Evolutionary conservation across 2,888 invertebrate species (phyloP).

Genomic region (Syrphus vitripennis): DNA sequence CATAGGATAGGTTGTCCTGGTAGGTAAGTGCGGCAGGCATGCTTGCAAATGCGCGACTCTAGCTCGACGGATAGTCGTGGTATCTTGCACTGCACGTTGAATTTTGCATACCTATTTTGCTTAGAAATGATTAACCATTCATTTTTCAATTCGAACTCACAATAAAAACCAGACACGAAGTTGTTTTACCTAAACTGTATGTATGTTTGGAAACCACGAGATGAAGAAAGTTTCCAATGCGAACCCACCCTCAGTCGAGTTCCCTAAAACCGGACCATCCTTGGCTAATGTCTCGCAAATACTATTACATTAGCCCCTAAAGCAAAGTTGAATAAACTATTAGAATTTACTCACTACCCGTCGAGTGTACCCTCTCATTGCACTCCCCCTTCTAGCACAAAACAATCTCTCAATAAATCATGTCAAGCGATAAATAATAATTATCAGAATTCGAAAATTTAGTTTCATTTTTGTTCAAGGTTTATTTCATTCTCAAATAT

Average conservation of each 20-base stretch:
- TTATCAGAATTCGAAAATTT: not conserved
- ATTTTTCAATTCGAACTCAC: too few relatives aligned
- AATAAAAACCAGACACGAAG: not conserved
- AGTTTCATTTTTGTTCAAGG: not conserved
- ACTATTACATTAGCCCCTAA: not conserved
- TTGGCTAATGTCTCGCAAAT: not conserved
- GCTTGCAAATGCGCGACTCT: too few relatives aligned
- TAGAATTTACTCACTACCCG: not conserved
- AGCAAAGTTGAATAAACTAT: not conserved
- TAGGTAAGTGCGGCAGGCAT: too few relatives aligned
- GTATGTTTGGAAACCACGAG: not conserved
- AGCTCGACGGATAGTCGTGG: too few relatives aligned
- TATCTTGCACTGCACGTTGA: too few relatives aligned
- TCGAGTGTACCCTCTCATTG: not conserved
- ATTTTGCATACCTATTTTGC: too few relatives aligned
- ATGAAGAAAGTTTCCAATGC: not conserved
- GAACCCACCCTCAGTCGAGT: not conserved
- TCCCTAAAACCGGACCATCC: not conserved
- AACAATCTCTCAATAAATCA: not conserved
- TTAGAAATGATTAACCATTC: too few relatives aligned
- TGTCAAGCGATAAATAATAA: not conserved
- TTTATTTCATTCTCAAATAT: not conserved
- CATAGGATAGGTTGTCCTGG: too few relatives aligned
- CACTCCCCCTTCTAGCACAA: not conserved
- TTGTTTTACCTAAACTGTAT: not conserved